phyloP scores from a whole-genome alignment of 2,888 invertebrate species.

The Eugnorisma glareosa region DNA sequence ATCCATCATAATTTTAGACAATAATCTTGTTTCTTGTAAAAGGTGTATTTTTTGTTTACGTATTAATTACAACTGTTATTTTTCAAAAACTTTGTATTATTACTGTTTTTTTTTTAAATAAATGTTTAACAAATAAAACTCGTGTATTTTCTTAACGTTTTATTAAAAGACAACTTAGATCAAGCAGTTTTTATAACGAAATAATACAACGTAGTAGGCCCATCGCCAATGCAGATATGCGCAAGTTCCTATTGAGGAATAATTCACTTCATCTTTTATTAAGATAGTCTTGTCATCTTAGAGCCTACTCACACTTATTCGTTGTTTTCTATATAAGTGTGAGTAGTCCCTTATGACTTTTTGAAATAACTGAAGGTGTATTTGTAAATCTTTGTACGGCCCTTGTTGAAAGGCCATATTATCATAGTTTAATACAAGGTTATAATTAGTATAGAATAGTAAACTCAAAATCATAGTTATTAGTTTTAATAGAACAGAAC shows the following conservation, averaged over 20 bases:
- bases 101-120: conserved; percentile 22
- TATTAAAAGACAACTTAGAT: conserved; percentile 88
- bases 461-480: conserved; percentile 43
- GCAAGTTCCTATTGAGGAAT: conserved; percentile 8
- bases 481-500: conserved; percentile 22
- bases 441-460: not conserved
- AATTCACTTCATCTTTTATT: conserved; percentile 1
- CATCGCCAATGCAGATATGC: conserved; percentile 65
- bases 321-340: too few relatives aligned
- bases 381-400: not conserved
- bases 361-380: not conserved
- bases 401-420: not conserved
- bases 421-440: not conserved
- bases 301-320: too few relatives aligned
- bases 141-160: conserved; percentile 71
- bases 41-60: not conserved
- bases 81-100: conserved; percentile 31
- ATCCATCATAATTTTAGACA: not conserved
- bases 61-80: too few relatives aligned
- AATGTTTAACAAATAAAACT: conserved; percentile 46
- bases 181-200: conserved; percentile 84
- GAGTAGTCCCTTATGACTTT: too few relatives aligned
- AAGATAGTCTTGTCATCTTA: not conserved
- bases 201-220: conserved; percentile 77
- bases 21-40: not conserved